These are phyloP conservation scores for Drosophila nannoptera DNA, from an alignment of 1,140 invertebrate species.

Conservation along the genomic window DNA sequence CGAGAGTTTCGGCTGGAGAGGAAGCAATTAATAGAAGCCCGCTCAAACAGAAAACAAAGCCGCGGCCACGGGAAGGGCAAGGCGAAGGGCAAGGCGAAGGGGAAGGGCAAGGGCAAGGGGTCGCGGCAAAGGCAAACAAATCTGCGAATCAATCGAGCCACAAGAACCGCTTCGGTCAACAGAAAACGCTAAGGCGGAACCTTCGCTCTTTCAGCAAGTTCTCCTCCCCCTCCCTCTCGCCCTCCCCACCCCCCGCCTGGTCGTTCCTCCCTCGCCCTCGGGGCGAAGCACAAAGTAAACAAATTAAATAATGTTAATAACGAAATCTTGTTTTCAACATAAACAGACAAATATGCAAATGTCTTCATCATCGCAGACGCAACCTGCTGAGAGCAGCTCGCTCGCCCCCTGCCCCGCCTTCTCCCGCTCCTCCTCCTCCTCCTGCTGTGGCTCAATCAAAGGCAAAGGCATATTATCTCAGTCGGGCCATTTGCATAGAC, in stretches of 20 bases:
- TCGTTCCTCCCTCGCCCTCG: slow-evolving; percentile 5
- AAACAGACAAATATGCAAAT: slow-evolving; percentile 76
- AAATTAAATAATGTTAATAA: slow-evolving; percentile 78
- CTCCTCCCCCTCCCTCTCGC: background rate
- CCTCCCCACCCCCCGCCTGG: background rate
- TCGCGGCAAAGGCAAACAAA: slow-evolving; percentile 30
- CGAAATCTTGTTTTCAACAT: slow-evolving; percentile 76
- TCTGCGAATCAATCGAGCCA: slow-evolving; percentile 31
- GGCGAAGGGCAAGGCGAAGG: too few relatives aligned
- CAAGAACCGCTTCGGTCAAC: slow-evolving; percentile 68
- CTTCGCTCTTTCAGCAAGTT: slow-evolving; percentile 44
- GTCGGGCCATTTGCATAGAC: slow-evolving; percentile 41
- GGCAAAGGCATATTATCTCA: slow-evolving; percentile 16
- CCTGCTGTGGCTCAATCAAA: slow-evolving; percentile 21
- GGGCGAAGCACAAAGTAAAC: slow-evolving; percentile 57
- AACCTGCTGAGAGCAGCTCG: slow-evolving; percentile 56
- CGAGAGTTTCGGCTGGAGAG: background rate
- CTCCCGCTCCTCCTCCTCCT: slow-evolving; percentile 1
- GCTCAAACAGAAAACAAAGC: slow-evolving; percentile 1
- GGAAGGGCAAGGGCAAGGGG: background rate
- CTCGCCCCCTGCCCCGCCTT: background rate
- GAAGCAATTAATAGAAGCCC: slow-evolving; percentile 10
- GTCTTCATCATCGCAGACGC: slow-evolving; percentile 68
- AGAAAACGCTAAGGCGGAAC: slow-evolving; percentile 45
- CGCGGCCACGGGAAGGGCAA: background rate